phyloP scores from a whole-genome alignment of 2,797 vertebrate genomes.

The Ptychadena robeensis region DNA sequence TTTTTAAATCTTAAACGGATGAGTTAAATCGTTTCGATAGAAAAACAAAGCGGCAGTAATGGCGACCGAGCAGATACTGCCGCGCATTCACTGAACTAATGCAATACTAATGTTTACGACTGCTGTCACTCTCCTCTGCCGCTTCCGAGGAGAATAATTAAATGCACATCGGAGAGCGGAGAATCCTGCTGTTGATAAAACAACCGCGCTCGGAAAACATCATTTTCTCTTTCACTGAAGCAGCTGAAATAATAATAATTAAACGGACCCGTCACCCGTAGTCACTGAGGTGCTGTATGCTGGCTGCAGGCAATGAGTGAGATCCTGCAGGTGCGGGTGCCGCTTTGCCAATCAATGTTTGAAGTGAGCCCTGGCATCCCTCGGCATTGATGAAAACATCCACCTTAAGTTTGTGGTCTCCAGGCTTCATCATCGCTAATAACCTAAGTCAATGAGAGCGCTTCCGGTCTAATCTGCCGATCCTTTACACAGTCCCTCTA shows the following conservation, averaged over 20 bases:
- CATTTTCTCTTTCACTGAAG: neutral
- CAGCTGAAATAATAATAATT: neutral
- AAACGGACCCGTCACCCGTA: neutral
- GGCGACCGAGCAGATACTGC: neutral
- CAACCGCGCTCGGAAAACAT: constrained; percentile 23
- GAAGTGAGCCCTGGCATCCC: too few species aligned
- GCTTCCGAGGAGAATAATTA: constrained; percentile 49
- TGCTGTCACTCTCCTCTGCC: constrained; percentile 39
- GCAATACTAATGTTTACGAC: constrained; percentile 27
- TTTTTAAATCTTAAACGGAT: constrained; percentile 24
- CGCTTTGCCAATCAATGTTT: too few species aligned
- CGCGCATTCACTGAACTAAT: neutral
- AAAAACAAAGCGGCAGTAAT: constrained; percentile 5
- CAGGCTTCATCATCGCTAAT: too few species aligned
- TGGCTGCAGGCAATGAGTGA: neutral
- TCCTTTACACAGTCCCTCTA: too few species aligned
- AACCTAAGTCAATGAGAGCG: too few species aligned
- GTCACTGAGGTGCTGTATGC: neutral
- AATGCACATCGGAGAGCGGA: constrained; percentile 26
- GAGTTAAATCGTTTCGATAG: constrained; percentile 26
- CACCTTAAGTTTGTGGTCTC: too few species aligned
- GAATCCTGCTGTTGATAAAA: constrained; percentile 43
- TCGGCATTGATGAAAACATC: too few species aligned
- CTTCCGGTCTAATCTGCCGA: too few species aligned
- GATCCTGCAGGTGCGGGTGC: neutral